These are phyloP conservation scores for Scaptomyza cyrtandrae DNA, from an alignment of 2,888 invertebrate species.

Conservation along the genomic window DNA sequence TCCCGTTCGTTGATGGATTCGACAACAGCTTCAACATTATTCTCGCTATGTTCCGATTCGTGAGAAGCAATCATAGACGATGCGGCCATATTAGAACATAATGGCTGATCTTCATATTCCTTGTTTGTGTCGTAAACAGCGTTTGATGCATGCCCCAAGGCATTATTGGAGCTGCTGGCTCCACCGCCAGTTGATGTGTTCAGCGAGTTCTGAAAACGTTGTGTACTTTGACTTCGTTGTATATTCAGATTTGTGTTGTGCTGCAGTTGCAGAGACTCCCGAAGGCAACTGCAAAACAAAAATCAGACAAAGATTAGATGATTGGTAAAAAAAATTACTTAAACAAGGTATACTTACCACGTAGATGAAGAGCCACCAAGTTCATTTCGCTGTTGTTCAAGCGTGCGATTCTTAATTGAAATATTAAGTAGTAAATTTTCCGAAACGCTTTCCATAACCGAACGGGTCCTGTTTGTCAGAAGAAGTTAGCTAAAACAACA, in stretches of 20 bases:
- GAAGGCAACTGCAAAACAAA: constrained; percentile 78
- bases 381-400: constrained; percentile 82
- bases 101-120: constrained; percentile 70
- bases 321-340: neutral
- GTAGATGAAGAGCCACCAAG: constrained; percentile 81
- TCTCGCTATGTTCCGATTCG: constrained; percentile 57
- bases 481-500: too few relatives aligned
- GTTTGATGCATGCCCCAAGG: constrained; percentile 43
- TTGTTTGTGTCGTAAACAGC: constrained; percentile 78
- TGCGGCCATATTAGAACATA: constrained; percentile 38
- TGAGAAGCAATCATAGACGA: constrained; percentile 36
- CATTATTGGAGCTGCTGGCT: constrained; percentile 37
- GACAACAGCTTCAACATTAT: constrained; percentile 49
- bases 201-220: constrained; percentile 82
- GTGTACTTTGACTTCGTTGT: constrained; percentile 85
- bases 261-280: constrained; percentile 84
- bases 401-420: constrained; percentile 84
- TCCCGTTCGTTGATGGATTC: constrained; percentile 49
- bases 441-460: constrained; percentile 85
- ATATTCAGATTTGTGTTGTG: constrained; percentile 85
- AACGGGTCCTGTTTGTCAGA: constrained; percentile 79
- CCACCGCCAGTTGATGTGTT: constrained; percentile 63
- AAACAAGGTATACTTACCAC: constrained; percentile 69
- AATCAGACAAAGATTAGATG: neutral
- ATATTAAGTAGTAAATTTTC: constrained; percentile 84